Evolutionary conservation across 2,797 vertebrate species (phyloP), one percentile per base, ranked within the genome.

Genomic region (Chelidonichthys spinosus): DNA sequence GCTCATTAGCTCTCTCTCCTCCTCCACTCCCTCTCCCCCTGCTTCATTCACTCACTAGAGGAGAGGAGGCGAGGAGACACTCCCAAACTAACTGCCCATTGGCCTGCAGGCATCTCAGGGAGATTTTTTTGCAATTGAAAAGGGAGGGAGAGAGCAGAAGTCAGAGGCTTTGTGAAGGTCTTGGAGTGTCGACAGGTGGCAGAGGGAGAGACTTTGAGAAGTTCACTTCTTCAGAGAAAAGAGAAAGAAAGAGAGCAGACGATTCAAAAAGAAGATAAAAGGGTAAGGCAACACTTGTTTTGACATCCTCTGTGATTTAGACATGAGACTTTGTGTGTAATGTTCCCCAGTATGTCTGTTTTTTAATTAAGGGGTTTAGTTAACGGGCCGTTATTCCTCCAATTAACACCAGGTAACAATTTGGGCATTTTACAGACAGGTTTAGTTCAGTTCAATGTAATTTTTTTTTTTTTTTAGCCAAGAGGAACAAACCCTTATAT

Each of bases 141-240:
- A 71, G 72, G 72, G 81, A 86, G 87, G 82, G 82, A 83, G 71
- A 60, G 69, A 79, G 79, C 63, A 78, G 81, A 85, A 83, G 87
- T 81, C n/a, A 67, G 49, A 74, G 68, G 58, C 66, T 73, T 67
- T 58, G 73, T 18, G 56, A 78, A 81, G 77, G 82, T 84, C 78
- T 87, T 85, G 81, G 69, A 78, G 69, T 84, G 88, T 93, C 89
- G 92, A 92, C 93, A 95, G 94, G 95, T 95, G 94, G 84, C 77
- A 85, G 69, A 82, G 76, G 74, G 64, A 91, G 64, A 84, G 56
- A 18, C 63, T 79, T 61, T 40, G 73, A 72, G 79, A 61, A 35
- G 5, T 44, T 81, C 64, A 63, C 66, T 76, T 71, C 52, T 60
- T 74, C 58, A 85, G 67, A 84, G 69, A 77, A 71, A 54, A 83